A percentile compares a stretch with the other conserved stretches of the same genome.
Conservation (phyloP, 2,113 vertebrate species). For the crab-eating macaque (Macaca fascicularis) region DNA sequence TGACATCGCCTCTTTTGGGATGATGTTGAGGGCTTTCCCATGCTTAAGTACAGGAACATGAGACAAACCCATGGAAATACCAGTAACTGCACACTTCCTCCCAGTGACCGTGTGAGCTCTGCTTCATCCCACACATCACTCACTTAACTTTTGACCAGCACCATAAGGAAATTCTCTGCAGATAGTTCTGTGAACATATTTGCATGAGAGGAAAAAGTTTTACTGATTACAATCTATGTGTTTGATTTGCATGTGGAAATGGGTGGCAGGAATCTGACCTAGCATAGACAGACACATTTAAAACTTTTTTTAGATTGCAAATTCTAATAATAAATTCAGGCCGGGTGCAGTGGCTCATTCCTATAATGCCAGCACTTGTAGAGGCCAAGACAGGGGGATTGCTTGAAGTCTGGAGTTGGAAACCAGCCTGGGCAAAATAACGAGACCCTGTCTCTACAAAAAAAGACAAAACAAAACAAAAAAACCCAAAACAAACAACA, state of each 20-base stretch:
- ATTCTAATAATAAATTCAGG: conserved; percentile 2
- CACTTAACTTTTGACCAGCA: neutral
- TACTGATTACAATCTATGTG: neutral
- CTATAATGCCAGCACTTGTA: too few species aligned
- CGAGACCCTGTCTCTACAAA: too few species aligned
- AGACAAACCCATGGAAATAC: neutral
- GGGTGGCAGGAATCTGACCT: neutral
- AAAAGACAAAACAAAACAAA: too few species aligned
- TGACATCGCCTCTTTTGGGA: neutral
- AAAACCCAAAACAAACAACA: too few species aligned
- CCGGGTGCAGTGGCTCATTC: too few species aligned
- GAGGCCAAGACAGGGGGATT: too few species aligned
- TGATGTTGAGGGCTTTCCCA: neutral
- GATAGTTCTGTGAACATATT: neutral
- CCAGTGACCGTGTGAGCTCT: neutral
- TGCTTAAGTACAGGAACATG: neutral
- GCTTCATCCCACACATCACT: neutral
- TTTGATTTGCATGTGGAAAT: conserved; percentile 9
- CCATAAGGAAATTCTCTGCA: neutral
- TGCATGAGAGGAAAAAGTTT: neutral
- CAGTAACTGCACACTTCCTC: neutral
- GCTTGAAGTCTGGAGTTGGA: too few species aligned
- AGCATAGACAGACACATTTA: neutral
- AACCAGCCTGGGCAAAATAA: too few species aligned
- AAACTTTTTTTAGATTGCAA: neutral